A percentile compares a stretch with the other conserved stretches of the same genome.
phyloP scores from a whole-genome alignment of 2,888 invertebrate species.

The Hirtodrosophila confusa region DNA sequence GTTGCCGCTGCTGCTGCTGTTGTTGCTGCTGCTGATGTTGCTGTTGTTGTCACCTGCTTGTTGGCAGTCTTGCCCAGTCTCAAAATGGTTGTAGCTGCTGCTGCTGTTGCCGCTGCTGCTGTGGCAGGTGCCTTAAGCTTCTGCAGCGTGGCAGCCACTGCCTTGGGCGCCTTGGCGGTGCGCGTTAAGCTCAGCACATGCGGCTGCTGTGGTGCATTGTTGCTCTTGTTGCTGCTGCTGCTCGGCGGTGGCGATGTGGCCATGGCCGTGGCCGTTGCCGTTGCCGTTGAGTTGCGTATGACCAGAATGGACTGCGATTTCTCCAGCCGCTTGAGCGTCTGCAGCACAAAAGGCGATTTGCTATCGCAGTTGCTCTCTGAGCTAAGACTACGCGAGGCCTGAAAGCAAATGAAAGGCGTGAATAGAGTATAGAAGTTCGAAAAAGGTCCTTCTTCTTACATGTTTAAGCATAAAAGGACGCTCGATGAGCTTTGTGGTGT shows the following conservation, averaged over 20 bases:
- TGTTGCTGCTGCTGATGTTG: conserved; percentile 33
- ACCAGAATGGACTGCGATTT: conserved; percentile 84
- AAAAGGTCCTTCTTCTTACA: conserved; percentile 55
- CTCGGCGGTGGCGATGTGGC: conserved; percentile 23
- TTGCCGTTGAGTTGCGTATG: conserved; percentile 78
- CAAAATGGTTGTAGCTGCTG: conserved; percentile 74
- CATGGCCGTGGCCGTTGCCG: conserved; percentile 24
- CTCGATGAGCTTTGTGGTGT: conserved; percentile 57
- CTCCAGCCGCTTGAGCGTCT: conserved; percentile 84
- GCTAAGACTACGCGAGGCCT: conserved; percentile 81
- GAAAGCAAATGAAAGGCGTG: conserved; percentile 11
- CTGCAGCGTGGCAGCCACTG: conserved; percentile 56
- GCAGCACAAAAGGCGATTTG: conserved; percentile 83
- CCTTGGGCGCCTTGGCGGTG: conserved; percentile 65
- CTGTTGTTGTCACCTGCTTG: conserved; percentile 64
- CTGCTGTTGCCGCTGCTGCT: conserved; percentile 13
- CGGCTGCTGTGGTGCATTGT: conserved; percentile 23
- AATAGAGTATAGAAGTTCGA: too few species aligned
- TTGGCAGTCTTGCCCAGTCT: conserved; percentile 71
- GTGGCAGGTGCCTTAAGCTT: conserved; percentile 49
- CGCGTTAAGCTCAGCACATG: conserved; percentile 77
- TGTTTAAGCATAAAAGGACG: conserved; percentile 81
- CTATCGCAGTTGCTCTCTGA: conserved; percentile 80
- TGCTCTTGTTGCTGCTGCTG: conserved; percentile 18
- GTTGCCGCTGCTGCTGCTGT: conserved; percentile 46